Evolutionary conservation across 2,113 vertebrate species (phyloP).

Genomic region (Oceanodroma tethys): DNA sequence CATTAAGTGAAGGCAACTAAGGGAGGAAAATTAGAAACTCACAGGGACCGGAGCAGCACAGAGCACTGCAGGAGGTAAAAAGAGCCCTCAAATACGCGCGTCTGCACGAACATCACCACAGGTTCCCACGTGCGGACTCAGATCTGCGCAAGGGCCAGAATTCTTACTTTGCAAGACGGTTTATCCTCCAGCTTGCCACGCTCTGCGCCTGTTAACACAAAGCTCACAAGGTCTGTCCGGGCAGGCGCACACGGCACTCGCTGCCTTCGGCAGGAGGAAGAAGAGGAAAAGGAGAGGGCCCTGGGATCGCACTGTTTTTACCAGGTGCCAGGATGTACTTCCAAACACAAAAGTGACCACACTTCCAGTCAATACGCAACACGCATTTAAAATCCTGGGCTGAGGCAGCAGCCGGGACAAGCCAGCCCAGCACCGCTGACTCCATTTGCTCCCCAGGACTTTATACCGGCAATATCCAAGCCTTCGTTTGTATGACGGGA

Average conservation of each 20-base stretch:
- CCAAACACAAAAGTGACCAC: background rate
- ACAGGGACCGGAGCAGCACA: accelerated
- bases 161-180: background rate
- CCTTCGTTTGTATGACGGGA: accelerated
- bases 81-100: accelerated
- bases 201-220: background rate
- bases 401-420: background rate
- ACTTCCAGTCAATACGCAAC: too few species aligned
- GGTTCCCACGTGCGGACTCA: background rate
- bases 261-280: background rate
- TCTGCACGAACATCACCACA: background rate
- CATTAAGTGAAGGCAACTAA: background rate
- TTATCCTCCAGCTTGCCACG: background rate
- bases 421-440: background rate
- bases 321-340: background rate
- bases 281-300: background rate
- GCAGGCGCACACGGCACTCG: accelerated
- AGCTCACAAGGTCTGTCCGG: background rate
- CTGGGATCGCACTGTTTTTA: background rate
- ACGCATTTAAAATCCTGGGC: background rate
- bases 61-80: background rate
- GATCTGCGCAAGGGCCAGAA: background rate
- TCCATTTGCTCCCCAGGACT: accelerated
- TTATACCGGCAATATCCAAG: accelerated
- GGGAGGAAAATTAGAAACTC: background rate